Percentiles rank a stretch among this genome's conserved stretches.
phyloP scores from a whole-genome alignment of 30 jellyfish, hydroid and myxozoan species.

The Aurelia coerulea region DNA sequence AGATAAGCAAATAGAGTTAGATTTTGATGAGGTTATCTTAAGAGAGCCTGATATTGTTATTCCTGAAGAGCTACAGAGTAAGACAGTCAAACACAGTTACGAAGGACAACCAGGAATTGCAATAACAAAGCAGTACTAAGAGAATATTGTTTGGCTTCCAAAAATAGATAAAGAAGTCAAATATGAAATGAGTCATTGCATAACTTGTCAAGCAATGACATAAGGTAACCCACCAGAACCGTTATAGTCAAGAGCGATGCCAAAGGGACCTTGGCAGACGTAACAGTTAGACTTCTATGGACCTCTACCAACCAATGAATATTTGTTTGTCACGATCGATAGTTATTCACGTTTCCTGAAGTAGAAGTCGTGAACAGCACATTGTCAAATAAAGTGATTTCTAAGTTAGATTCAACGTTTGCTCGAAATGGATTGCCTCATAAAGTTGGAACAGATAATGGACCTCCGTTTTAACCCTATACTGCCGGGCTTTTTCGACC shows the following conservation, averaged over 20 bases:
- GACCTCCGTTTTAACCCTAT: no score
- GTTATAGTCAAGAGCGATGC: slow-evolving; percentile 1
- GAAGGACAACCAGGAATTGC: slow-evolving; percentile 52
- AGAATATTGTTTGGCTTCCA: slow-evolving; percentile 43
- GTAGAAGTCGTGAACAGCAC: slow-evolving; percentile 47
- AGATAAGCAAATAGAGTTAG: not conserved
- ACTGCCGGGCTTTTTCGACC: no score
- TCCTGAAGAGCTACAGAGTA: slow-evolving; percentile 31
- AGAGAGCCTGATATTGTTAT: slow-evolving; percentile 32
- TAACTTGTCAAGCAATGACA: not conserved
- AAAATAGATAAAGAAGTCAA: slow-evolving; percentile 21
- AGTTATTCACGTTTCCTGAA: slow-evolving; percentile 34
- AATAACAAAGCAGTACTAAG: slow-evolving; percentile 16
- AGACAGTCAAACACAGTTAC: slow-evolving; percentile 24
- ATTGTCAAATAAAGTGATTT: slow-evolving; percentile 24
- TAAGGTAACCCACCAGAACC: slow-evolving; percentile 37
- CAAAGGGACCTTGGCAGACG: slow-evolving; percentile 51
- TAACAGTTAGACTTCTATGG: not conserved
- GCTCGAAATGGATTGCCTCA: no score
- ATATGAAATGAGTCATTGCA: not conserved
- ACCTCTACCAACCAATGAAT: no score
- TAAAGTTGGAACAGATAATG: no score
- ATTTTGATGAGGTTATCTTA: slow-evolving; percentile 1
- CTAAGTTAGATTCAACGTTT: slow-evolving; percentile 33
- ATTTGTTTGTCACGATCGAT: slow-evolving; percentile 18